These are phyloP conservation scores for Cyclargus thomasi DNA, from an alignment of 1,140 invertebrate species.

Conservation along the genomic window DNA sequence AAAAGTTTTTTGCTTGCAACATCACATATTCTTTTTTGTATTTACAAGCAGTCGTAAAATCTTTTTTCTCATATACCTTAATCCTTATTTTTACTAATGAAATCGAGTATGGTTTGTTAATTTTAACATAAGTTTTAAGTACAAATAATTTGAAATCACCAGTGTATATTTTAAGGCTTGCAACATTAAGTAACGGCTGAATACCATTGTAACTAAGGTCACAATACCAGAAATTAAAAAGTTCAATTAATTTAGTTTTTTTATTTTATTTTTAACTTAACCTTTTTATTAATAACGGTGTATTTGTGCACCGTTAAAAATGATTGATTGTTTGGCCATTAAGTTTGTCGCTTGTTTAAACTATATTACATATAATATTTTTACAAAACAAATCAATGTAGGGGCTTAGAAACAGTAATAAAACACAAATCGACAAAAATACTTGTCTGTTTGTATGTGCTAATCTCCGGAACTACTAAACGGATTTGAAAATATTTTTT, in stretches of 20 bases:
- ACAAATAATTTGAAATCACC: conserved; percentile 54
- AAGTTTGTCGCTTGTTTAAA: too few relatives aligned
- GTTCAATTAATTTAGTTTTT: conserved; percentile 26
- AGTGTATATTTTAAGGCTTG: conserved; percentile 52
- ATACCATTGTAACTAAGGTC: conserved; percentile 64
- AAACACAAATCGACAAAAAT: too few relatives aligned
- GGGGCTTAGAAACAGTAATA: too few relatives aligned
- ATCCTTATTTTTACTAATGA: neutral
- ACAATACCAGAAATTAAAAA: conserved; percentile 55
- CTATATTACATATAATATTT: too few relatives aligned
- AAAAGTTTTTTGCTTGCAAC: neutral
- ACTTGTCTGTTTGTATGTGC: too few relatives aligned
- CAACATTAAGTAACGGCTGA: conserved; percentile 45
- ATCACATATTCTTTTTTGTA: neutral
- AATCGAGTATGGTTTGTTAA: neutral
- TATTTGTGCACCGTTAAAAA: too few relatives aligned
- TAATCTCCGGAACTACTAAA: too few relatives aligned
- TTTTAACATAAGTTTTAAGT: conserved; percentile 38
- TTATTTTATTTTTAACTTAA: conserved; percentile 15
- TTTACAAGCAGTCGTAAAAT: neutral
- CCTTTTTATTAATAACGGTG: too few relatives aligned
- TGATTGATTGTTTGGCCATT: too few relatives aligned
- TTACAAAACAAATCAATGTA: too few relatives aligned
- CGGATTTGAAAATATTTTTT: too few relatives aligned
- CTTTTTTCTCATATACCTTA: neutral